A percentile compares a stretch with the other conserved stretches of the same genome.
phyloP scores from a whole-genome alignment of 2,888 invertebrate genomes.

The Cerastis rubricosa region DNA sequence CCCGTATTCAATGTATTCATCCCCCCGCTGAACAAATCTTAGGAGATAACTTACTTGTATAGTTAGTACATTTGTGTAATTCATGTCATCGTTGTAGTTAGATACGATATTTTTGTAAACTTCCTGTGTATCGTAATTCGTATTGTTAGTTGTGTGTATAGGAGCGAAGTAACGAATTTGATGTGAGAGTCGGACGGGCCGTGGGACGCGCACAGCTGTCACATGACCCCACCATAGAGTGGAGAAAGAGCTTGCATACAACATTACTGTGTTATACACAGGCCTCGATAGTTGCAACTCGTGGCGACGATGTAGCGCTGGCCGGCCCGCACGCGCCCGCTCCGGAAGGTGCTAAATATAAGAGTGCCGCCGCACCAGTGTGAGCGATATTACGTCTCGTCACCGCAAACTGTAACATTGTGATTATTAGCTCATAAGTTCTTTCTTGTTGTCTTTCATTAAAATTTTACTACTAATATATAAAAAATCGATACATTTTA shows the following conservation, averaged over 20 bases:
- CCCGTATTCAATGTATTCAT: conserved; percentile 3
- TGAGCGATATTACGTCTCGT: conserved; percentile 23
- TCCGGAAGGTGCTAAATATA: conserved; percentile 75
- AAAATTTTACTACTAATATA: conserved; percentile 59
- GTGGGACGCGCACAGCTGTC: conserved; percentile 2
- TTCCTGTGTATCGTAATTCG: conserved; percentile 48
- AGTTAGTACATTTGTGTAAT: conserved; percentile 42
- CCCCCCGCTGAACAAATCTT: conserved; percentile 57
- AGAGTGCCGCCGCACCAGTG: conserved; percentile 52
- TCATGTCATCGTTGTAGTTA: conserved; percentile 51
- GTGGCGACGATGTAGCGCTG: background rate
- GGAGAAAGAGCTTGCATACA: background rate
- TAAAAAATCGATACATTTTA: conserved; percentile 34
- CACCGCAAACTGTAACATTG: conserved; percentile 40
- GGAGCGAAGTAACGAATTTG: conserved; percentile 49
- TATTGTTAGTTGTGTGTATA: conserved; percentile 38
- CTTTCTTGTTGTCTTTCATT: conserved; percentile 63
- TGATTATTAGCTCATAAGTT: conserved; percentile 64
- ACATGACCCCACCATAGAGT: background rate
- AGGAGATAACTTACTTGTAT: conserved; percentile 36
- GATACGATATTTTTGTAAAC: conserved; percentile 58
- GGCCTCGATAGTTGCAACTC: background rate
- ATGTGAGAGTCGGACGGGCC: conserved; percentile 51
- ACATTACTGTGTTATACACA: background rate
- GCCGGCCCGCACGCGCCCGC: background rate